Base-by-base conservation (phyloP, 2,113 vertebrate species). In the Indri indri region DNA sequence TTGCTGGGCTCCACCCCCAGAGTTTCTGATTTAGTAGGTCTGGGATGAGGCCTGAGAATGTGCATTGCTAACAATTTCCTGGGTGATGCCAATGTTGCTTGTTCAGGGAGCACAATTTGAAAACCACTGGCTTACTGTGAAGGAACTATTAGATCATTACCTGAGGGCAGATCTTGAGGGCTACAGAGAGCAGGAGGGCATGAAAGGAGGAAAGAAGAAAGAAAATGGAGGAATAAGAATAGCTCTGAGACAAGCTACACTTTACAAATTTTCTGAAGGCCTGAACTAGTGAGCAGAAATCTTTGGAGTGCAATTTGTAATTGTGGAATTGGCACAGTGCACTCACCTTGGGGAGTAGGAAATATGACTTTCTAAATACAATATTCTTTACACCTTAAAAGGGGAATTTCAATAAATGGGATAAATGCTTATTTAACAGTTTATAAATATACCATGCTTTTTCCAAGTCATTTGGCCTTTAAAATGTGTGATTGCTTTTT, bases 391-490 rank as follows among this genome's bases (percentile, higher is more conserved):
- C 14, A 88, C 32, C 37, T 96, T 88, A 92, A 96, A 97, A 90
- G 16, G 22, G 50, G 12, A 82, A 96, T 95, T 95, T 96, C n/a
- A 71, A 50, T 77, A 95, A 93, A 83, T 90, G 52, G 23, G 12
- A 94, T 93, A 85, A 92, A 95, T 95, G 85, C 34, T 95, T 86
- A 96, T 68, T 97, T 96, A 95, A 93, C 8, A 66, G 37, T 88
- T 96, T 92, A 82, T 68, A 96, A 92, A 94, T 95, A 92, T 45
- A 95, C 18, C 22, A 42, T 90, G 54, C 42, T 96, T 97, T 97
- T 92, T 94, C 70, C 84, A 95, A 97, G 47, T 96, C 85, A 94
- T 96, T 90, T 96, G 40, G 73, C n/a, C 50, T 97, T 97, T 90
- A 93, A 96, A 95, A 92, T 68, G 63, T 93, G 47, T 92, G 88